These are phyloP conservation scores for Anorthoa munda DNA, from an alignment of 2,888 invertebrate species.

Conservation along the genomic window DNA sequence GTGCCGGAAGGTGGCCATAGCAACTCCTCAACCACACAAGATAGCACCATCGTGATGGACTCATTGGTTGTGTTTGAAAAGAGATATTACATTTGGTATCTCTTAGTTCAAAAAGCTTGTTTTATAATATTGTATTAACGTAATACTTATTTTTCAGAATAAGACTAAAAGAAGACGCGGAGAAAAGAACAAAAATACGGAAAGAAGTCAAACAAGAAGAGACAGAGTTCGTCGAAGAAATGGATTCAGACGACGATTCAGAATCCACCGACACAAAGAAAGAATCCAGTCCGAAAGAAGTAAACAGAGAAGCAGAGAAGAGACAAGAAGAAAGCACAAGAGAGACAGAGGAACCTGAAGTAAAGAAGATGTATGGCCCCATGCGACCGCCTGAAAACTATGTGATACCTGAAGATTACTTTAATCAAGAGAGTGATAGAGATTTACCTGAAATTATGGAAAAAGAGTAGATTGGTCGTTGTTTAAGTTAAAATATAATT, in stretches of 20 bases:
- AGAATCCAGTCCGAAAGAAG: slow-evolving; percentile 21
- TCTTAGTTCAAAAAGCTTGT: too few relatives aligned
- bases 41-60: too few relatives aligned
- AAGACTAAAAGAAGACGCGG: slow-evolving; percentile 87
- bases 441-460: slow-evolving; percentile 88
- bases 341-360: slow-evolving; percentile 42
- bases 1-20: too few relatives aligned
- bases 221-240: slow-evolving; percentile 89
- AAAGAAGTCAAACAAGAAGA: slow-evolving; percentile 76
- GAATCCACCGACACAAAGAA: slow-evolving; percentile 17
- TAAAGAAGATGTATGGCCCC: slow-evolving; percentile 83
- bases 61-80: too few relatives aligned
- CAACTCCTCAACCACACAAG: too few relatives aligned
- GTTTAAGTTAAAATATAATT: slow-evolving; percentile 36
- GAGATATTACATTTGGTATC: too few relatives aligned
- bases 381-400: slow-evolving; percentile 89
- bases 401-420: slow-evolving; percentile 86
- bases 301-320: slow-evolving; percentile 5
- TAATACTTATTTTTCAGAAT: slow-evolving; percentile 75
- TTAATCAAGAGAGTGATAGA: slow-evolving; percentile 84
- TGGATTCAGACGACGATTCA: slow-evolving; percentile 84
- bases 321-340: slow-evolving; percentile 35
- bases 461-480: slow-evolving; percentile 67
- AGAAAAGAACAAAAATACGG: slow-evolving; percentile 76
- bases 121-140: too few relatives aligned